A percentile compares a stretch with the other conserved stretches of the same genome.
These are phyloP conservation scores for Eupithecia inturbata DNA, from an alignment of 2,888 invertebrate genomes.

Conservation along the genomic window DNA sequence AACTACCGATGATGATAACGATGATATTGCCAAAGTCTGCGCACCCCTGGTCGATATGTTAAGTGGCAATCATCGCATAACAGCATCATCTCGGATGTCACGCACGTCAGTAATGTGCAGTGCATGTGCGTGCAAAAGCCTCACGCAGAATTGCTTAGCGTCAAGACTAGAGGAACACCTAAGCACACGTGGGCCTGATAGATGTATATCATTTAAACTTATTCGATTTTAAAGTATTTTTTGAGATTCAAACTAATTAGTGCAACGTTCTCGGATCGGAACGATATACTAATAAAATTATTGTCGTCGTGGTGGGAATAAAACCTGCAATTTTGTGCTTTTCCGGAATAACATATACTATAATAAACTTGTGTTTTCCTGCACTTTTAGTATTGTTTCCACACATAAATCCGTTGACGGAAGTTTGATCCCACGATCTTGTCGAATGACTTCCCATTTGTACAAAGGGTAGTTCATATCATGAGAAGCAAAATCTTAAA, in stretches of 20 bases:
- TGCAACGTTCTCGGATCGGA: too few relatives aligned
- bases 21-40: background rate
- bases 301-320: too few relatives aligned
- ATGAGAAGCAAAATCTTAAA: background rate
- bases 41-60: conserved; percentile 2
- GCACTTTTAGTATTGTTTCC: background rate
- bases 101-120: background rate
- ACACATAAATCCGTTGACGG: background rate
- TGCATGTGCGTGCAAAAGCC: background rate
- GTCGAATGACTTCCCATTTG: background rate
- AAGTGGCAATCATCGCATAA: conserved; percentile 2
- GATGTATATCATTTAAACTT: too few relatives aligned
- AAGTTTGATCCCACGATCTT: background rate
- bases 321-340: too few relatives aligned
- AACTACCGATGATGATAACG: background rate
- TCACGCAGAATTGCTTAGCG: background rate
- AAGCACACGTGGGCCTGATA: background rate
- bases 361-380: background rate
- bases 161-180: background rate
- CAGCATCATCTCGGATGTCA: background rate
- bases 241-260: too few relatives aligned
- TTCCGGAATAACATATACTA: too few relatives aligned
- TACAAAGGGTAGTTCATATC: background rate
- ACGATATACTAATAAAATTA: too few relatives aligned
- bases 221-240: too few relatives aligned